Percentiles rank a stretch among this genome's conserved stretches.
phyloP scores from a whole-genome alignment of 1,140 invertebrate species.

The Aleiodes sp. region DNA sequence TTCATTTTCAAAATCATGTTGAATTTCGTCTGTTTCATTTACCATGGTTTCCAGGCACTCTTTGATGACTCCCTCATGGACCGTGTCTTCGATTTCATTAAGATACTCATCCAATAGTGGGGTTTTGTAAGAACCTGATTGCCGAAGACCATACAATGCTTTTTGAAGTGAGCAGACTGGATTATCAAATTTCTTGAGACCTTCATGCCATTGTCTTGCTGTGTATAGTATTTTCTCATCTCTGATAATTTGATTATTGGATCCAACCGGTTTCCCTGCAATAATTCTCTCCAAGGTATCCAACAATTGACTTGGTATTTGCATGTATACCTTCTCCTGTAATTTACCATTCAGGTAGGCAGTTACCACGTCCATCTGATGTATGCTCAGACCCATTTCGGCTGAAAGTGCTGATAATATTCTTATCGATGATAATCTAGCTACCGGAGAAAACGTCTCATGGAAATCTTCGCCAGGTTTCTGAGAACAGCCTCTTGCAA shows the following conservation, averaged over 20 bases:
- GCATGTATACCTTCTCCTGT: conserved; percentile 59
- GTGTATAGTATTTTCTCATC: conserved; percentile 12
- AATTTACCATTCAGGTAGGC: conserved; percentile 50
- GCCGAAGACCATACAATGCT: conserved; percentile 52
- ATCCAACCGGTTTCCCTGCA: not conserved
- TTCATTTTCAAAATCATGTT: too few species aligned
- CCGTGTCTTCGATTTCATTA: too few species aligned
- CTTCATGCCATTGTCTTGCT: conserved; percentile 29
- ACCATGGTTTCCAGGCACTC: too few species aligned
- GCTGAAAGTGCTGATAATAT: conserved; percentile 43
- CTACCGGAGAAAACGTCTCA: conserved; percentile 47
- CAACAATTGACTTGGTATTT: conserved; percentile 41
- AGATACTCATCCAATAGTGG: too few species aligned
- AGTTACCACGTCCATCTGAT: conserved; percentile 52
- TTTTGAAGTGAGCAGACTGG: conserved; percentile 40
- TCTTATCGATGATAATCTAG: conserved; percentile 41
- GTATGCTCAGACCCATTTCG: conserved; percentile 35
- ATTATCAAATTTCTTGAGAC: conserved; percentile 7
- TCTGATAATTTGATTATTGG: conserved; percentile 12
- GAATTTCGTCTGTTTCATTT: too few species aligned
- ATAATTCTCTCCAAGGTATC: conserved; percentile 10
- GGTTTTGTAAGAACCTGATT: conserved; percentile 39
- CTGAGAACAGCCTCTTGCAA: conserved; percentile 47
- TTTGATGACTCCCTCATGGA: too few species aligned
- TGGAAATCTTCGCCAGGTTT: conserved; percentile 42